phyloP scores from a whole-genome alignment of 2,888 invertebrate species.

The Tortrix viridana region DNA sequence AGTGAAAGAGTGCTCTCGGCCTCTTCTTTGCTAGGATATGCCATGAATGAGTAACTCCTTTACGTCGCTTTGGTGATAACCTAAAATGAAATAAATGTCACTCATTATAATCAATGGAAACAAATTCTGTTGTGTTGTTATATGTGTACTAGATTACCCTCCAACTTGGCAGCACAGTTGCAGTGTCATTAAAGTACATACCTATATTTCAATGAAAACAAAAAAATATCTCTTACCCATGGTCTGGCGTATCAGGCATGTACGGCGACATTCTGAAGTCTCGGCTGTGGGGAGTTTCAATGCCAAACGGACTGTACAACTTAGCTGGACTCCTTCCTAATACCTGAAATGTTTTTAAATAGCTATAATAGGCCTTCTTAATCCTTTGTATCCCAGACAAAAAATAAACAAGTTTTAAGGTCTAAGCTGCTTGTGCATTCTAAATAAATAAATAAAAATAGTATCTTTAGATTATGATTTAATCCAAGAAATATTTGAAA shows the following conservation, averaged over 20 bases:
- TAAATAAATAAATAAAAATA: too few species aligned
- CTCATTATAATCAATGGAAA: too few species aligned
- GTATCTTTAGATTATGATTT: too few species aligned
- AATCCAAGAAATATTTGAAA: too few species aligned
- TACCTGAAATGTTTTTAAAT: slow-evolving; percentile 52
- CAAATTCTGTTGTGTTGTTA: too few species aligned
- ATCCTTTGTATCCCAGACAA: too few species aligned
- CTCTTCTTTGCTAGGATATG: slow-evolving; percentile 75
- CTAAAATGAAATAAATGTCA: slow-evolving; percentile 54
- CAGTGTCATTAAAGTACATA: too few species aligned
- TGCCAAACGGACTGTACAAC: slow-evolving; percentile 90
- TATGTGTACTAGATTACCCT: too few species aligned
- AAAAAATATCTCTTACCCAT: slow-evolving; percentile 62
- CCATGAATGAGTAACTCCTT: slow-evolving; percentile 74
- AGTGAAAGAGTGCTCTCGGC: slow-evolving; percentile 74
- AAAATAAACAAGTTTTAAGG: too few species aligned
- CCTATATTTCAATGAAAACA: background rate
- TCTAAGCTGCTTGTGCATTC: too few species aligned
- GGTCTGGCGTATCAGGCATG: slow-evolving; percentile 80
- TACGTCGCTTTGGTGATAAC: slow-evolving; percentile 73
- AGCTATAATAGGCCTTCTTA: too few species aligned
- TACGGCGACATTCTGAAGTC: slow-evolving; percentile 81
- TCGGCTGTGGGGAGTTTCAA: slow-evolving; percentile 87
- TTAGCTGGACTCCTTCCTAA: slow-evolving; percentile 87
- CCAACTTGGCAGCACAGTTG: too few species aligned